Evolutionary conservation across 1,140 invertebrate genomes (phyloP).

Genomic region (Zaprionus lachaisei): DNA sequence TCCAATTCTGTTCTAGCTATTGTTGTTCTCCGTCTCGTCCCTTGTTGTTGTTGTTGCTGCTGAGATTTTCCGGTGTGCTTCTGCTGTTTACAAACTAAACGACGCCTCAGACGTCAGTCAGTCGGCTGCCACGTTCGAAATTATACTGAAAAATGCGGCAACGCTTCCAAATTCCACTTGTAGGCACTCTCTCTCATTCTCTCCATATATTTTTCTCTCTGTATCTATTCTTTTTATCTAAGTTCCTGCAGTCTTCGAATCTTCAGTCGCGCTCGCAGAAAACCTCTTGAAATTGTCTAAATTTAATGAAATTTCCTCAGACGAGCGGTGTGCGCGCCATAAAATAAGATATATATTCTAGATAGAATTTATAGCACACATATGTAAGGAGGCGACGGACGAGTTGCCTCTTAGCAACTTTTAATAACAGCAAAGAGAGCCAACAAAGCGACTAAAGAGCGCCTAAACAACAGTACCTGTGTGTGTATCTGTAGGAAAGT

Average conservation of each 20-base stretch:
- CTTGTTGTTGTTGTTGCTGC: slow-evolving; percentile 25
- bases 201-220: slow-evolving; percentile 10
- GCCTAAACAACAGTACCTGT: neutral
- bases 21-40: slow-evolving; percentile 14
- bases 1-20: slow-evolving; percentile 20
- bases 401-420: slow-evolving; percentile 36
- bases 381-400: slow-evolving; percentile 27
- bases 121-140: slow-evolving; percentile 67
- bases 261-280: slow-evolving; percentile 48
- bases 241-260: slow-evolving; percentile 30
- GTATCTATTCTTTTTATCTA: slow-evolving; percentile 2
- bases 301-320: slow-evolving; percentile 68
- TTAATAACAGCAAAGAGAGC: slow-evolving; percentile 60
- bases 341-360: slow-evolving; percentile 31
- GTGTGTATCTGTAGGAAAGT: neutral
- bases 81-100: slow-evolving; percentile 45
- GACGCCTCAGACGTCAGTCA: slow-evolving; percentile 55
- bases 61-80: slow-evolving; percentile 49
- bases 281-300: slow-evolving; percentile 68
- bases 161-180: slow-evolving; percentile 76
- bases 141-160: slow-evolving; percentile 77
- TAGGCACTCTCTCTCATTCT: slow-evolving; percentile 50
- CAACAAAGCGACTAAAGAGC: slow-evolving; percentile 55
- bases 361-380: slow-evolving; percentile 43
- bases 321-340: slow-evolving; percentile 21